These are phyloP conservation scores for Dysdera silvatica DNA, from an alignment of 1,140 invertebrate species.

Conservation along the genomic window DNA sequence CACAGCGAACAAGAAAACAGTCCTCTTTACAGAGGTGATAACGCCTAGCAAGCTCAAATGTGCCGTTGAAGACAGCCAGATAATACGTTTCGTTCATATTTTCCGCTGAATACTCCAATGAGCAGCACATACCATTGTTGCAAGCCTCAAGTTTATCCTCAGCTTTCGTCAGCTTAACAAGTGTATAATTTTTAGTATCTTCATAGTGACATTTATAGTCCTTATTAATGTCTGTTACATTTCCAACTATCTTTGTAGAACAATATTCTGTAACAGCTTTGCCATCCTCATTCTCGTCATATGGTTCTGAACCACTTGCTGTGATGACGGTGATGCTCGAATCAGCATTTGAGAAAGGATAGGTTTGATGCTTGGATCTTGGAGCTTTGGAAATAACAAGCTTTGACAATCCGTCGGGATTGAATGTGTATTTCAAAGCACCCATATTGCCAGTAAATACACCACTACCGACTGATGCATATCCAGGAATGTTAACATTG, in stretches of 20 bases:
- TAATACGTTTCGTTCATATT: background rate
- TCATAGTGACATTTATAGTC: slow-evolving; percentile 8
- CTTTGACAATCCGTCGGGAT: slow-evolving; percentile 11
- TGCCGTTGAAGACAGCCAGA: background rate
- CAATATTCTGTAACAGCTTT: background rate
- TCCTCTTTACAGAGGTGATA: slow-evolving; percentile 15
- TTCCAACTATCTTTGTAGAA: background rate
- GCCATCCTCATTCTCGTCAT: background rate
- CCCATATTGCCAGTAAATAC: slow-evolving; percentile 19
- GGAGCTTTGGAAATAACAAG: slow-evolving; percentile 12
- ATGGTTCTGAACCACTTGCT: background rate
- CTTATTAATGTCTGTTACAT: background rate
- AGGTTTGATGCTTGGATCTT: background rate
- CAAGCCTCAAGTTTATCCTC: background rate
- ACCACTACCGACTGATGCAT: slow-evolving; percentile 27
- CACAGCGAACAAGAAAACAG: slow-evolving; percentile 11
- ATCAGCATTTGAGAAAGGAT: background rate
- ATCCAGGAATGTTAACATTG: slow-evolving; percentile 47
- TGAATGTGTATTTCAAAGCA: slow-evolving; percentile 11
- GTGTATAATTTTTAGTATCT: slow-evolving; percentile 3
- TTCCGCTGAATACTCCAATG: slow-evolving; percentile 1
- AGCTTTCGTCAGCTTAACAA: background rate
- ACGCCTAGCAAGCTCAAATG: background rate
- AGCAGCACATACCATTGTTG: slow-evolving; percentile 21
- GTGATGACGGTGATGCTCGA: background rate